These are phyloP conservation scores for Drosophila paulistorum DNA, from an alignment of 1,140 invertebrate genomes.

Conservation along the genomic window DNA sequence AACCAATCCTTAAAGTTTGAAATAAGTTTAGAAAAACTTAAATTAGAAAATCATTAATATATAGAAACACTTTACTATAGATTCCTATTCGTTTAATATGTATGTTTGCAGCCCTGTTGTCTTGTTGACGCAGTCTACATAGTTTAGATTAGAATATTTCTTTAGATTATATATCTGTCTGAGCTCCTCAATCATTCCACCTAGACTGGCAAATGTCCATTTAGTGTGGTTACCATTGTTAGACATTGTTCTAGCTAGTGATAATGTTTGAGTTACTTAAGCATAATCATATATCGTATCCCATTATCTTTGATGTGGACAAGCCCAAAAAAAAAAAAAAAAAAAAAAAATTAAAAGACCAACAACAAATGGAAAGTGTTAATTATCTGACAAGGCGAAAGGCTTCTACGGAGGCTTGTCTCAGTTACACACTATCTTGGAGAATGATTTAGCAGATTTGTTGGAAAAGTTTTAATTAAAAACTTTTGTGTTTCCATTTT, in stretches of 20 bases:
- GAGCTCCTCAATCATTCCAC: no score
- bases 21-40: no score
- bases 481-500: conserved; percentile 49
- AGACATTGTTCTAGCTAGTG: conserved; percentile 3
- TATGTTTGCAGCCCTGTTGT: no score
- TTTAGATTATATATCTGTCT: no score
- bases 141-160: no score
- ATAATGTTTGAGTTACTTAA: conserved; percentile 2
- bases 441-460: conserved; percentile 66
- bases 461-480: conserved; percentile 77
- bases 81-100: no score
- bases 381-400: conserved; percentile 71
- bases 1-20: no score
- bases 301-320: conserved; percentile 7
- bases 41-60: no score
- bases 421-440: conserved; percentile 30
- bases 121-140: no score
- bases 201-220: no score
- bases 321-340: background rate
- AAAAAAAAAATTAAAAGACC: background rate
- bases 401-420: conserved; percentile 27
- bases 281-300: conserved; percentile 11
- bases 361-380: conserved; percentile 68
- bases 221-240: background rate
- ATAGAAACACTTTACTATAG: no score